Base-by-base conservation (phyloP, 2,888 invertebrate species). In the Congeria kusceri region DNA sequence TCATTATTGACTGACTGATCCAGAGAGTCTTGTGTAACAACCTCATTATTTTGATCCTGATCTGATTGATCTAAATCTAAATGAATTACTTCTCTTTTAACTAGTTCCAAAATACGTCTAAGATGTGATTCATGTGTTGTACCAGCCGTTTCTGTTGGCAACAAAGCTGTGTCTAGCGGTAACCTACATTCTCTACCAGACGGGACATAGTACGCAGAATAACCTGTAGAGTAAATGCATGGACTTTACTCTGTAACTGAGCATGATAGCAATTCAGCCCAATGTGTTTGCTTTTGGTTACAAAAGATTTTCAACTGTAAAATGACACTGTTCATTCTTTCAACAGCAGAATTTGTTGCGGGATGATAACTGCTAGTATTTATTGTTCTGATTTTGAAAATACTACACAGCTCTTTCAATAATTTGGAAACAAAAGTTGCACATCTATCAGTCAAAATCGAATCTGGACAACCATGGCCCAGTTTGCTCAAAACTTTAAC, bases 171-270 rank as follows among this genome's bases (percentile, higher is more conserved):
- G 28, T 80, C 80, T 4, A 80, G n/a, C n/a, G 83, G 83, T 15
- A 83, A 32, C n/a, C 68, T 29, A 29, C 70, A 75, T 61, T 79
- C 76, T 49, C 76, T 56, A 15, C 83, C 83, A 67, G 72, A 79
- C 76, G 79, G 23, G 15, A 80, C 65, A 63, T 68, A 76, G 28
- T 72, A 72, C 9, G 82, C 78, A 18, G 76, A 72, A 39, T 77
- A 77, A 15, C 59, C 47, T 57, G 77, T 68, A 0, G 77, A 67
- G 23, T 73, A 66, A n/a, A 32, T 32, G 32, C 32, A 32, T 32
- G 32, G 32, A 32, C 32, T 32, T 7, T n/a, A 49, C 76, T 73
- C 84, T 56, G 32, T 72, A 78, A 27, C 72, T 72, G 44, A 73
- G 28, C 73, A 78, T 2, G 78, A 73, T 1, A 78, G 44, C 0